Percentiles rank a stretch among this genome's conserved stretches.
phyloP scores from a whole-genome alignment of 2,113 vertebrate genomes.

The Centropristis striata region DNA sequence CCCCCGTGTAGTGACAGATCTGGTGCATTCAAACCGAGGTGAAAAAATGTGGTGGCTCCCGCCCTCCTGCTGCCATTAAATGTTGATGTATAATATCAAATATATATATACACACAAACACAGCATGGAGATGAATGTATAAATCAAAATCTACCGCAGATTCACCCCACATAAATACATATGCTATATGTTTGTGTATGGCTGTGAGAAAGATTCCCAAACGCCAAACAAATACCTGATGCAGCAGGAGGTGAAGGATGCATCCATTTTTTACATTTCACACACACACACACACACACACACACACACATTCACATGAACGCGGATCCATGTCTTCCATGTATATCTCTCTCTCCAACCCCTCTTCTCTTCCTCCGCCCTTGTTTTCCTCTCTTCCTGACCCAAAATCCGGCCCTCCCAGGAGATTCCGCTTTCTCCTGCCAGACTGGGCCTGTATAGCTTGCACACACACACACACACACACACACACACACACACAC shows the following conservation, averaged over 20 bases:
- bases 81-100: slow-evolving; percentile 76
- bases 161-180: slow-evolving; percentile 35
- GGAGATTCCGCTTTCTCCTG: slow-evolving; percentile 71
- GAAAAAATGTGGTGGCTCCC: slow-evolving; percentile 67
- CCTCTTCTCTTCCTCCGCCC: slow-evolving; percentile 55
- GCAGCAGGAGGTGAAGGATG: slow-evolving; percentile 60
- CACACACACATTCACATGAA: slow-evolving; percentile 8
- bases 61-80: slow-evolving; percentile 75
- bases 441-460: slow-evolving; percentile 52
- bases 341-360: slow-evolving; percentile 41
- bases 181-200: slow-evolving; percentile 39
- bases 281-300: slow-evolving; percentile 24
- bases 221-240: slow-evolving; percentile 65
- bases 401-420: slow-evolving; percentile 70
- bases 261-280: slow-evolving; percentile 72
- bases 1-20: slow-evolving; percentile 81
- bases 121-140: slow-evolving; percentile 34
- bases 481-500: slow-evolving; percentile 33
- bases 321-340: slow-evolving; percentile 51
- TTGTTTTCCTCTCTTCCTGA: slow-evolving; percentile 74
- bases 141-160: slow-evolving; percentile 50
- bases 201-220: slow-evolving; percentile 43
- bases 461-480: slow-evolving; percentile 35
- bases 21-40: slow-evolving; percentile 76
- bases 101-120: slow-evolving; percentile 34